Percentiles rank a stretch among this genome's conserved stretches.
These are phyloP conservation scores for Pomacea canaliculata DNA, from an alignment of 2,888 invertebrate species.

Conservation along the genomic window DNA sequence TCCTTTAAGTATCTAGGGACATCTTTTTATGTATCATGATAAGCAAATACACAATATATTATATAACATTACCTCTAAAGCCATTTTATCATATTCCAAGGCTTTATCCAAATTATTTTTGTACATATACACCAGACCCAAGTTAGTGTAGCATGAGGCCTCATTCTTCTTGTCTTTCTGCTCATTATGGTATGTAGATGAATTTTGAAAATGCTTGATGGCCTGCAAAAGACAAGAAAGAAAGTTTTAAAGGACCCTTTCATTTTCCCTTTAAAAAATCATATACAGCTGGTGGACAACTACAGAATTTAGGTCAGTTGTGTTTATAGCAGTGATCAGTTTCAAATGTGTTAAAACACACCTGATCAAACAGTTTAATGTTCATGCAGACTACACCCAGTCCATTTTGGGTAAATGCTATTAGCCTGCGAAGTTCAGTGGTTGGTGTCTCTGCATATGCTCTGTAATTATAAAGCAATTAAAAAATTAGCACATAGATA, in stretches of 20 bases:
- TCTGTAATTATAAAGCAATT: conserved; percentile 5
- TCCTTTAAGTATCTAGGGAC: no score
- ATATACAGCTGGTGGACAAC: no score
- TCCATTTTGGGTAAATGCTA: conserved; percentile 47
- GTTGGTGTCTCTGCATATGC: conserved; percentile 18
- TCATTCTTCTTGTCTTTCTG: conserved; percentile 24
- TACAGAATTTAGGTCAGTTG: no score
- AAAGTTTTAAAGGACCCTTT: not conserved
- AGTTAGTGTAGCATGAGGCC: conserved; percentile 33
- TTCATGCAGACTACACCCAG: conserved; percentile 41
- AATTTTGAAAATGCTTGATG: conserved; percentile 24
- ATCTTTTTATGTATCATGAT: no score
- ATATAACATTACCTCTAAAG: conserved; percentile 31
- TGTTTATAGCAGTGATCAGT: no score
- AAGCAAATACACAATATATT: no score
- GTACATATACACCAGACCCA: conserved; percentile 33
- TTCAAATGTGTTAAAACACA: conserved; percentile 12
- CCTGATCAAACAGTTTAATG: conserved; percentile 41
- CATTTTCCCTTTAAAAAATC: not conserved
- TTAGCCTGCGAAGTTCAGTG: conserved; percentile 21
- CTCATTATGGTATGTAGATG: conserved; percentile 32
- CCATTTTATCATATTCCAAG: conserved; percentile 35
- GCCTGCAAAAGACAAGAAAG: conserved; percentile 12
- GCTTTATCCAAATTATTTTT: conserved; percentile 33
- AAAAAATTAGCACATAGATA: no score